Base-by-base conservation (phyloP, 2,888 invertebrate species). In the Suillia variegata region DNA sequence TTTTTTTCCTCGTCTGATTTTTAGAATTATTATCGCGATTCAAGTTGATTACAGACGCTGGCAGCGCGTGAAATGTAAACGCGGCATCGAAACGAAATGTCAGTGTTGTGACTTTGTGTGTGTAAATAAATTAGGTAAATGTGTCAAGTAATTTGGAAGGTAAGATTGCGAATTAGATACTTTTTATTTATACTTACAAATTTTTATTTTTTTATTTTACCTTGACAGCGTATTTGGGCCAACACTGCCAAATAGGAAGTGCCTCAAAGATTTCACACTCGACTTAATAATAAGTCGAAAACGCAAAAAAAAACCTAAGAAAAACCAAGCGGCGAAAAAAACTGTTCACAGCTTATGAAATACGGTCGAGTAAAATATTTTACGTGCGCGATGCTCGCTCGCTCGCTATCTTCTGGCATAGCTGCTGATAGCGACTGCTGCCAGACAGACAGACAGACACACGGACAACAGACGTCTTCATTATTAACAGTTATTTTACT, bases 1-100 rank as follows among this genome's bases (percentile, higher is more conserved):
- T 45, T 17, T 20, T 18, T 13, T n/a, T 8, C 6, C 38, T 38
- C n/a, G 38, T 8, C 38, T 38, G 38, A 8, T 13, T 17, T 2
- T 5, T 6, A 45, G 45, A 8, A 50, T 24, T 24, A 24, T 24
- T 50, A 50, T 50, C 26, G 17, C 26, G 50, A 15, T 50, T 22
- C 50, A 50, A n/a, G 50, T 50, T 50, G 50, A 50, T 26, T 50
- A 24, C 50, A 50, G 3, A 17, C 50, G 31, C 18, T 4, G 8
- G 18, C 50, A 50, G n/a, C 45, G n/a, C n/a, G n/a, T n/a, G n/a
- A n/a, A n/a, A n/a, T n/a, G n/a, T n/a, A n/a, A n/a, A n/a, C n/a
- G n/a, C n/a, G n/a, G n/a, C n/a, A n/a, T n/a, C n/a, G n/a, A n/a
- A n/a, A n/a, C n/a, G n/a, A n/a, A n/a, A n/a, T n/a, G n/a, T n/a